Percentiles rank a stretch among this genome's conserved stretches.
Conservation (phyloP, 2,113 vertebrate species). For the Rhinogobius similis region DNA sequence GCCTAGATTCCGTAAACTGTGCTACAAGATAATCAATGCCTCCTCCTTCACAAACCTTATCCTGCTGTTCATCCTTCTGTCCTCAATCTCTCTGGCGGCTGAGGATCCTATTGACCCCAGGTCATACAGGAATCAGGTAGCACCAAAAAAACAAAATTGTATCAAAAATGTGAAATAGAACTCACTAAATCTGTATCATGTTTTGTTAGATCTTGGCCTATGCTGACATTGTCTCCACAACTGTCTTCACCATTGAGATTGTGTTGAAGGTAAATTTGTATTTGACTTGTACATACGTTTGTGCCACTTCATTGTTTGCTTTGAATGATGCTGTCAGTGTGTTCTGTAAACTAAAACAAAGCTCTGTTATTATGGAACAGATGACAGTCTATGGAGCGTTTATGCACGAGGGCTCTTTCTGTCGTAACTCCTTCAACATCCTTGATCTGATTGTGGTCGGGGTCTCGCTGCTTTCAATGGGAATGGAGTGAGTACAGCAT, state of each 20-base stretch:
- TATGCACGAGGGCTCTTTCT: slow-evolving; percentile 96
- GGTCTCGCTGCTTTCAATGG: slow-evolving; percentile 95
- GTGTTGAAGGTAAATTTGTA: slow-evolving; percentile 90
- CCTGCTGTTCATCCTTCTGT: slow-evolving; percentile 96
- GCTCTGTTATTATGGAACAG: slow-evolving; percentile 69
- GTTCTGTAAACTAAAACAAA: background rate
- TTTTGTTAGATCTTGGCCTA: slow-evolving; percentile 85
- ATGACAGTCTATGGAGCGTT: slow-evolving; percentile 96
- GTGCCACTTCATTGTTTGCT: background rate
- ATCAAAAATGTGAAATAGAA: background rate
- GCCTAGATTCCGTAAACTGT: slow-evolving; percentile 88
- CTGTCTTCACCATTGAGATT: slow-evolving; percentile 96
- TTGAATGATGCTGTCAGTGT: background rate
- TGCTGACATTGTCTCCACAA: slow-evolving; percentile 93
- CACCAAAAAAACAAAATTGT: rapidly evolving
- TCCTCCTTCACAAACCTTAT: slow-evolving; percentile 99
- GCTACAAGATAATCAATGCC: slow-evolving; percentile 92
- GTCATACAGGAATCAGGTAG: slow-evolving; percentile 91
- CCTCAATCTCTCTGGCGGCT: slow-evolving; percentile 94
- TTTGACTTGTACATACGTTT: background rate
- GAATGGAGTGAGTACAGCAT: slow-evolving; percentile 85
- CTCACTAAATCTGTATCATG: background rate
- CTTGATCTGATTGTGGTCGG: slow-evolving; percentile 93
- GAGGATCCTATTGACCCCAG: slow-evolving; percentile 93
- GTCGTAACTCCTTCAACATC: slow-evolving; percentile 97